These are phyloP conservation scores for Holothuria leucospilota DNA, from an alignment of 53 echinoderm and acorn worm species.

Conservation along the genomic window DNA sequence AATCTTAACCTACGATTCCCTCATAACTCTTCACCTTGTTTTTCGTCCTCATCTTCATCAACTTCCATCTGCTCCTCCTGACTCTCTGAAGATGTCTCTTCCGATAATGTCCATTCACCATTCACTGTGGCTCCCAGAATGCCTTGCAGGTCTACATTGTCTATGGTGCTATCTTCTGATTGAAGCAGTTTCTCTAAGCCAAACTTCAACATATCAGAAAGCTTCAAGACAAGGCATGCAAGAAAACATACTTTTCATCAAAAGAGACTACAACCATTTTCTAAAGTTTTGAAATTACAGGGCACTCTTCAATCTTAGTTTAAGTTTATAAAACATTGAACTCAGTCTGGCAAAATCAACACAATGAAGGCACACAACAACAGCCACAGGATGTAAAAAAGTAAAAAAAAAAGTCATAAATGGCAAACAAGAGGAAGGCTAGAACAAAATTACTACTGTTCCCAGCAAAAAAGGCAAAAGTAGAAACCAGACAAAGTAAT, in stretches of 20 bases:
- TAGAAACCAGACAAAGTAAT: no score
- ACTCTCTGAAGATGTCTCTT: conserved; percentile 29
- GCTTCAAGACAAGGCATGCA: conserved; percentile 44
- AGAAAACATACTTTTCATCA: neutral
- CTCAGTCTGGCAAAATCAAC: no score
- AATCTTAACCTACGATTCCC: no score
- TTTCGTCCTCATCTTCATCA: conserved; percentile 58
- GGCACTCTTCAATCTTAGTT: no score
- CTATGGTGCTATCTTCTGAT: conserved; percentile 76
- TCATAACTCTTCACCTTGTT: neutral
- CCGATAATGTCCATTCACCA: conserved; percentile 88
- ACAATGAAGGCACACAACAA: no score
- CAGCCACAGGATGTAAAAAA: no score
- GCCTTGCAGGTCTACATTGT: conserved; percentile 74
- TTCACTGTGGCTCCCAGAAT: conserved; percentile 83
- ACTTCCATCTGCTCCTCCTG: conserved; percentile 54
- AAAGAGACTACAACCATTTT: neutral
- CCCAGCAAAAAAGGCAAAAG: no score
- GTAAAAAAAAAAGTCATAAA: no score
- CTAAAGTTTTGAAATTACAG: conserved; percentile 53
- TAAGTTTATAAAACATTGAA: no score
- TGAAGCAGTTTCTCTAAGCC: conserved; percentile 92
- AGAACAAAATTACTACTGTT: no score
- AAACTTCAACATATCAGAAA: conserved; percentile 98
- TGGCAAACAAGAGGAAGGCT: no score